phyloP scores from a whole-genome alignment of 2,888 invertebrate genomes.

The Seira sanloemensis region DNA sequence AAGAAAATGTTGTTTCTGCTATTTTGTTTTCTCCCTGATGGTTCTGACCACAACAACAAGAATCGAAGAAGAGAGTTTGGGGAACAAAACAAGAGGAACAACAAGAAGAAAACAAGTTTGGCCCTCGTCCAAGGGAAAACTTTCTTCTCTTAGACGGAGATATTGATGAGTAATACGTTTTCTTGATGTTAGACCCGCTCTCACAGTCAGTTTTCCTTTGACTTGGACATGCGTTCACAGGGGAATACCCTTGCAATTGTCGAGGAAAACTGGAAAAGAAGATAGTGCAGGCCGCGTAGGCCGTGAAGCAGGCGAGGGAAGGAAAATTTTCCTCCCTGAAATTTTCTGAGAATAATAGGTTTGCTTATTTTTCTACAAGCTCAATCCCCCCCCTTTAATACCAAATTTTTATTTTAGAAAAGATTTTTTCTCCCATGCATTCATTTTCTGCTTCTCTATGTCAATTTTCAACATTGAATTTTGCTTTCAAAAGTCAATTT shows the following conservation, averaged over 20 bases:
- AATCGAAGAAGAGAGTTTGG: not conserved
- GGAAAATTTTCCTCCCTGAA: no score
- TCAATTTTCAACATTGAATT: no score
- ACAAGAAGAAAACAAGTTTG: constrained; percentile 39
- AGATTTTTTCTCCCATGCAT: no score
- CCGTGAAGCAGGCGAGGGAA: no score
- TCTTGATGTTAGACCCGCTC: constrained; percentile 30
- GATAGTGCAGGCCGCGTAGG: no score
- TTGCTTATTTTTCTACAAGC: no score
- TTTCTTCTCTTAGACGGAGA: not conserved
- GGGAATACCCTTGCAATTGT: constrained; percentile 32
- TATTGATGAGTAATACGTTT: constrained; percentile 38
- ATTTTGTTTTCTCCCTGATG: constrained; percentile 10
- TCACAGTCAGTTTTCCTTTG: not conserved
- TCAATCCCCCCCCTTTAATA: no score
- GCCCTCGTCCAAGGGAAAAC: constrained; percentile 32
- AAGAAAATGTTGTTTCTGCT: not conserved
- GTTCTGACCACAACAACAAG: constrained; percentile 14
- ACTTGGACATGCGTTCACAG: constrained; percentile 17
- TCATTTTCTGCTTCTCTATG: no score
- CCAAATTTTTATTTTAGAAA: no score
- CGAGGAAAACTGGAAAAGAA: constrained; percentile 10
- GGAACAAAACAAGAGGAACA: constrained; percentile 35
- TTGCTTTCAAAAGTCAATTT: no score
- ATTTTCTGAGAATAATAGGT: no score